Conservation (phyloP, 2,113 vertebrate genomes). For the Candoia aspera region DNA sequence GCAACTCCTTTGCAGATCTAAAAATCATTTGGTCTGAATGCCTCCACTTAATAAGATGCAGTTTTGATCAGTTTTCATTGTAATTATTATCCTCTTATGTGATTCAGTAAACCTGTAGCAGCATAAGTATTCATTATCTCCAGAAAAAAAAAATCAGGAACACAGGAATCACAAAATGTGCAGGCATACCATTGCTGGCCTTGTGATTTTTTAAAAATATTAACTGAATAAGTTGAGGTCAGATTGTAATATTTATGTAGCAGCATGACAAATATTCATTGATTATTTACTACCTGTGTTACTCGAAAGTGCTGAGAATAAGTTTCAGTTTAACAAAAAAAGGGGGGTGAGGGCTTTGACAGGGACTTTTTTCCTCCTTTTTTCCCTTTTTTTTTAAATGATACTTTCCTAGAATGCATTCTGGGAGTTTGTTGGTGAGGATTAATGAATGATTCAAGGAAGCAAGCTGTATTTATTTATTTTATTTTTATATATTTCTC, state of each 20-base stretch:
- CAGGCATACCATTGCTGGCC: neutral
- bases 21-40: neutral
- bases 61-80: neutral
- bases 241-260: neutral
- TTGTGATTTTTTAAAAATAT: neutral
- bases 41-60: neutral
- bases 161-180: neutral
- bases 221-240: neutral
- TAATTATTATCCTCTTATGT: neutral
- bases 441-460: slow-evolving; percentile 1
- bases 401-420: neutral
- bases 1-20: neutral
- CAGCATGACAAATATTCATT: neutral
- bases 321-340: neutral
- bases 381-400: neutral
- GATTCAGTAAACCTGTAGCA: neutral
- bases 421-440: neutral
- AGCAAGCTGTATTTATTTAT: neutral
- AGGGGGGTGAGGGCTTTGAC: neutral
- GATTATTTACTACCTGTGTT: neutral
- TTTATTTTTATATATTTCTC: too few species aligned
- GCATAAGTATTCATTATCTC: neutral
- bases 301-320: neutral
- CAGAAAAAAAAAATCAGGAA: neutral
- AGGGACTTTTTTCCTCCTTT: neutral